Base-by-base conservation (phyloP, 2,113 vertebrate species). In the Corvus cornix region DNA sequence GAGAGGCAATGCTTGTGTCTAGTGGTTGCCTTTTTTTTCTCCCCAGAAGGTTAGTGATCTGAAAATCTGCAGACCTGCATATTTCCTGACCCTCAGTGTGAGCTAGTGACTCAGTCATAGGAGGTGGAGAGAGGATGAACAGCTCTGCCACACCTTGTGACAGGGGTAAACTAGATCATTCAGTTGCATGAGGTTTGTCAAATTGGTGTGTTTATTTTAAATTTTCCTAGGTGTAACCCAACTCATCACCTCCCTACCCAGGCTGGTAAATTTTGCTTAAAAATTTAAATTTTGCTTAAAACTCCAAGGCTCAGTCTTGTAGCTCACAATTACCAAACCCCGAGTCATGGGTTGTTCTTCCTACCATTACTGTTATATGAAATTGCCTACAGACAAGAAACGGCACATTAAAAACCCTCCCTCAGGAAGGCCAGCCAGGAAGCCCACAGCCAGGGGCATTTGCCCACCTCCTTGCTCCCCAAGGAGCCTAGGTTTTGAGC, bases 171-270 rank as follows among this genome's bases (percentile, higher is more conserved):
- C 86, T 1, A 86, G 37, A 77, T 89, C 68, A 62, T 33, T 51
- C 41, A 58, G 46, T 59, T 70, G 39, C 51, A 63, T 23, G 30
- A 69, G n/a, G 26, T 67, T 77, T 81, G 79, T 55, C 55, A 89
- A 53, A 74, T 11, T 19, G 33, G 15, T 67, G 30, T 77, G 75
- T 58, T 92, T 79, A 66, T 88, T 95, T 77, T 86, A 73, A 44
- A 77, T 93, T 92, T 94, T 86, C 55, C 79, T 86, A 88, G 75
- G 55, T 77, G 46, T 80, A 72, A 93, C 78, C 79, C 37, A 84
- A 37, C 46, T 77, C 5, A 6, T 58, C 21, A 18, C 13, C 53
- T 92, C n/a, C 52, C 69, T 58, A 53, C 37, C 37, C 46, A 84
- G 27, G 14, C 79, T 95, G 46, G 46, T 48, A 48, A 48, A 48